Evolutionary conservation across 30 jellyfish, hydroid and myxozoan genomes (phyloP).

Genomic region (Turritopsis dohrnii): DNA sequence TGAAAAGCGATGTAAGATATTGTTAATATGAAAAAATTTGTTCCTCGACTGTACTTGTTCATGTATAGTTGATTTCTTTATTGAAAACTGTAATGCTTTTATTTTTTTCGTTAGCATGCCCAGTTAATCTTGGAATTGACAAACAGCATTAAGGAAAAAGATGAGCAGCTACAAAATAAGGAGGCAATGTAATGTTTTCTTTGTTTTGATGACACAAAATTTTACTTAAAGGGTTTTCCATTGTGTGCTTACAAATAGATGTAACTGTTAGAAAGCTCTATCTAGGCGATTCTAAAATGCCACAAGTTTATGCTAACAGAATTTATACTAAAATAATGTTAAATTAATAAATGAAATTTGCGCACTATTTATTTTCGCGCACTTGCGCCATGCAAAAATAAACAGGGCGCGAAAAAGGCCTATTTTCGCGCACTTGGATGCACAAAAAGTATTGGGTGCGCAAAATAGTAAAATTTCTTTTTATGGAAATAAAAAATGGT

Average conservation of each 20-base stretch:
- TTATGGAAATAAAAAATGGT: no score
- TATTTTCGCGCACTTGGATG: no score
- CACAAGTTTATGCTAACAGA: no score
- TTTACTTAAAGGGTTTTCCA: not conserved
- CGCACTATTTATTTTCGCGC: no score
- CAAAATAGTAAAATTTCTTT: no score
- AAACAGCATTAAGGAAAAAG: conserved; percentile 54
- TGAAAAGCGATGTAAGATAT: conserved; percentile 73
- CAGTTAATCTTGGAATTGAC: conserved; percentile 61
- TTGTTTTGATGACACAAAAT: not conserved
- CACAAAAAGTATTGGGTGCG: no score
- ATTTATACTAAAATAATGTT: not conserved
- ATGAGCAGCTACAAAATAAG: conserved; percentile 52
- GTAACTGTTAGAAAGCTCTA: no score
- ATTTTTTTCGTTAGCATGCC: conserved; percentile 56
- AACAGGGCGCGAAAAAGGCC: no score
- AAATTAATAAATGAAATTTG: conserved; percentile 30
- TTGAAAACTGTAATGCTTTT: not conserved
- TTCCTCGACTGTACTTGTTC: not conserved
- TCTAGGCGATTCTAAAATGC: no score
- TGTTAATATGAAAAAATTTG: not conserved
- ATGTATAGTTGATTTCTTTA: not conserved
- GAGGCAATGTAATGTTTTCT: conserved; percentile 71
- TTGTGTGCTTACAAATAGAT: no score
- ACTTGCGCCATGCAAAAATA: no score